These are phyloP conservation scores for Phaethornis superciliosus DNA, from an alignment of 2,113 vertebrate species.

Conservation along the genomic window DNA sequence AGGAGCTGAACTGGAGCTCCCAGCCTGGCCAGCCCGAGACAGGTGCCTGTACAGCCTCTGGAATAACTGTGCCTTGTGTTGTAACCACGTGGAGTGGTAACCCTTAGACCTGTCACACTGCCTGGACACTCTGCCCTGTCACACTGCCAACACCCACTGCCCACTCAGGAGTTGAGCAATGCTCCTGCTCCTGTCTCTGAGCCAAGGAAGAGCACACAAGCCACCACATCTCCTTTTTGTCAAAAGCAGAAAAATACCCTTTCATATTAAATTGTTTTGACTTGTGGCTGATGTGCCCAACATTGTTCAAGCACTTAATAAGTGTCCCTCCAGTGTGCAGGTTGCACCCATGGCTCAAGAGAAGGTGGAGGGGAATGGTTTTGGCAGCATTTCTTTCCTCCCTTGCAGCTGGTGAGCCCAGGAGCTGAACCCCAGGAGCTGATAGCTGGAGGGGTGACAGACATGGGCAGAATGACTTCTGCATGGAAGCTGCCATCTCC, in stretches of 20 bases:
- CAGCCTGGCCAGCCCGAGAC: background rate
- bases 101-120: background rate
- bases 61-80: fast-evolving
- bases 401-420: background rate
- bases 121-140: no score
- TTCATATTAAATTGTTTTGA: background rate
- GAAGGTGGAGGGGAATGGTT: background rate
- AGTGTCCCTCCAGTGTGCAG: background rate
- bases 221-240: fast-evolving
- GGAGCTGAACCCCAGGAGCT: background rate
- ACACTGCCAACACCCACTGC: no score
- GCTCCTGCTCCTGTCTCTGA: background rate
- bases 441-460: background rate
- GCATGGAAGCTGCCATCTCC: background rate
- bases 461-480: fast-evolving
- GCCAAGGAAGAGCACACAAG: background rate
- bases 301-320: fast-evolving
- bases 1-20: background rate
- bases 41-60: background rate
- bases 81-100: background rate
- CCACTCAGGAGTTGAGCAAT: fast-evolving
- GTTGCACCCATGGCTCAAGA: background rate
- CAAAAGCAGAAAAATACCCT: background rate
- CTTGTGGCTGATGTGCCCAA: background rate
- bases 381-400: background rate